Conservation (phyloP, 23 tunicate species). For the Trididemnum nubilum region DNA sequence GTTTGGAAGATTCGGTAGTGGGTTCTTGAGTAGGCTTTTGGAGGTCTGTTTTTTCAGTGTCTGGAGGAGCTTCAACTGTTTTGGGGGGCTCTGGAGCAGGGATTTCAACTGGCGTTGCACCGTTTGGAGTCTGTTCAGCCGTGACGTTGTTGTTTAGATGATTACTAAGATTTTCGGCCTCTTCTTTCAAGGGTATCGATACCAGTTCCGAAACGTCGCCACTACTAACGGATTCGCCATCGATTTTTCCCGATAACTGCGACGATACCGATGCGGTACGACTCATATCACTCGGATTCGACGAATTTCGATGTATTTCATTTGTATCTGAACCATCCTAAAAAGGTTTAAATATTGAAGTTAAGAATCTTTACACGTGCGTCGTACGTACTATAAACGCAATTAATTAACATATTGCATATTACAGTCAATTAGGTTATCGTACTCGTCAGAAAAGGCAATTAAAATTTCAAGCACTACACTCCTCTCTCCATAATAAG, state of each 20-base stretch:
- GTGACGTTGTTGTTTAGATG: conserved; percentile 3
- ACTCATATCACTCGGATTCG: conserved; percentile 35
- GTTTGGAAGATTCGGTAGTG: neutral
- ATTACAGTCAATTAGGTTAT: too few relatives aligned
- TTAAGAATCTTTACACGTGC: too few relatives aligned
- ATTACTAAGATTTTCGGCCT: neutral
- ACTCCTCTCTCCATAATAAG: too few relatives aligned
- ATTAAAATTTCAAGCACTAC: too few relatives aligned
- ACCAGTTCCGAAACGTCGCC: neutral
- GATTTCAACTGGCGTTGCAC: neutral
- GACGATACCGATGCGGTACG: conserved; percentile 17
- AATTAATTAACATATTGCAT: too few relatives aligned
- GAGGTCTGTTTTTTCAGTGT: neutral
- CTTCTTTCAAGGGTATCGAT: neutral
- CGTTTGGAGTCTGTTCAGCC: neutral
- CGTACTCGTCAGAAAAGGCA: too few relatives aligned
- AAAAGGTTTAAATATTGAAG: neutral
- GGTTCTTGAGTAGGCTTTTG: neutral
- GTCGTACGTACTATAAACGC: too few relatives aligned
- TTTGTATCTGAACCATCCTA: conserved; percentile 24
- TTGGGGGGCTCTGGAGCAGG: neutral
- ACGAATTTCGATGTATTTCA: conserved; percentile 1
- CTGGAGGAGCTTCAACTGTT: neutral
- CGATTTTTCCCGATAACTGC: conserved; percentile 9
- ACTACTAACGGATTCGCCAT: neutral